A percentile compares a stretch with the other conserved stretches of the same genome.
Evolutionary conservation across 2,113 vertebrate genomes (phyloP).

Genomic region (Peromyscus maniculatus): DNA sequence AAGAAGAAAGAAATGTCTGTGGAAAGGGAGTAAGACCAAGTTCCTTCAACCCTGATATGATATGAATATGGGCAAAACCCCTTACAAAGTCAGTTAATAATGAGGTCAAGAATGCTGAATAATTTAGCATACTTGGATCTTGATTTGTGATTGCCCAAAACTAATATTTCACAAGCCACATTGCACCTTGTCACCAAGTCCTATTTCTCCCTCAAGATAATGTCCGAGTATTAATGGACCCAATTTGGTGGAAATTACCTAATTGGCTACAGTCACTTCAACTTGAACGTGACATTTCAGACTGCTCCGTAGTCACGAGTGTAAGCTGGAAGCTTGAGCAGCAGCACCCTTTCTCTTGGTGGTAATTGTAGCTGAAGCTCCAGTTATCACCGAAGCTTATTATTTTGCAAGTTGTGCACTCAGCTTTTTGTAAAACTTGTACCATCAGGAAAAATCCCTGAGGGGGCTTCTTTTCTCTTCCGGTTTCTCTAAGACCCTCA

Average conservation of each 20-base stretch:
- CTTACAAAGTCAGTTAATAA: conserved; percentile 72
- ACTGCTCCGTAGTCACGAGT: conserved; percentile 54
- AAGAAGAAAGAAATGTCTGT: conserved; percentile 10
- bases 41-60: conserved; percentile 35
- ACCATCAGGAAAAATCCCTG: conserved; percentile 74
- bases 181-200: conserved; percentile 73
- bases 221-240: conserved; percentile 77
- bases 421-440: conserved; percentile 81
- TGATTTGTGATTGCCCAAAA: conserved; percentile 80
- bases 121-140: conserved; percentile 77
- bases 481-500: conserved; percentile 33
- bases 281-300: conserved; percentile 74
- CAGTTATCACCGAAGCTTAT: conserved; percentile 75
- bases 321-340: conserved; percentile 51
- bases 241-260: conserved; percentile 80
- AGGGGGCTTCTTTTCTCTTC: conserved; percentile 70
- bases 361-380: conserved; percentile 76
- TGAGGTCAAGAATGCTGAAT: conserved; percentile 78
- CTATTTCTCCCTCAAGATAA: conserved; percentile 79
- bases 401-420: conserved; percentile 81
- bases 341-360: conserved; percentile 68
- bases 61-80: conserved; percentile 66
- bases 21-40: conserved; percentile 63
- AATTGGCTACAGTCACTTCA: conserved; percentile 81
- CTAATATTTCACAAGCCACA: conserved; percentile 80